phyloP scores from a whole-genome alignment of 2,113 vertebrate genomes.

The Melierax canorus region DNA sequence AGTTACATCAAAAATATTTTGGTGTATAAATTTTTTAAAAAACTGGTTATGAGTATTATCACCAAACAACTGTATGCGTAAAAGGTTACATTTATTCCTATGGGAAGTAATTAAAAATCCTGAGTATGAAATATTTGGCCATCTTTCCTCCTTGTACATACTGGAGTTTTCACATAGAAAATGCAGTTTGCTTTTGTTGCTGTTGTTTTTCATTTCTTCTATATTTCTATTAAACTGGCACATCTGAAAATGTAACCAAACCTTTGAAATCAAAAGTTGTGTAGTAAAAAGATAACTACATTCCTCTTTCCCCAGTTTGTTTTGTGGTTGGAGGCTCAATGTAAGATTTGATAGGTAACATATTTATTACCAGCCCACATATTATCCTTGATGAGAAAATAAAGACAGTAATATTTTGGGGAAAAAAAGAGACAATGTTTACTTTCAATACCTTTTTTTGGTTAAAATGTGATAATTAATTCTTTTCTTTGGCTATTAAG shows the following conservation, averaged over 20 bases:
- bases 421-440: conserved; percentile 49
- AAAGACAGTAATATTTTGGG: conserved; percentile 32
- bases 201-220: not conserved
- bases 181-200: not conserved
- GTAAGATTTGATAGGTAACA: not conserved
- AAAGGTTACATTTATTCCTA: conserved; percentile 18
- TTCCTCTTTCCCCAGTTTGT: not conserved
- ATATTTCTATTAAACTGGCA: not conserved
- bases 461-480: conserved; percentile 59
- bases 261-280: not conserved
- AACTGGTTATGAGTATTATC: conserved; percentile 2
- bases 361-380: conserved; percentile 31
- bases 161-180: conserved; percentile 25
- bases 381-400: conserved; percentile 35
- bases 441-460: conserved; percentile 34
- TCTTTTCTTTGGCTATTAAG: conserved; percentile 76
- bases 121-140: conserved; percentile 72
- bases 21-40: conserved; percentile 33
- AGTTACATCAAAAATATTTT: conserved; percentile 62
- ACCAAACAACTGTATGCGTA: conserved; percentile 36
- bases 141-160: conserved; percentile 63
- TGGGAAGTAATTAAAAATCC: conserved; percentile 64
- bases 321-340: conserved; percentile 37
- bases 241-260: not conserved
- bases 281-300: conserved; percentile 18